Conservation (phyloP, 2,888 invertebrate genomes). For the Sicus ferrugineus region DNA sequence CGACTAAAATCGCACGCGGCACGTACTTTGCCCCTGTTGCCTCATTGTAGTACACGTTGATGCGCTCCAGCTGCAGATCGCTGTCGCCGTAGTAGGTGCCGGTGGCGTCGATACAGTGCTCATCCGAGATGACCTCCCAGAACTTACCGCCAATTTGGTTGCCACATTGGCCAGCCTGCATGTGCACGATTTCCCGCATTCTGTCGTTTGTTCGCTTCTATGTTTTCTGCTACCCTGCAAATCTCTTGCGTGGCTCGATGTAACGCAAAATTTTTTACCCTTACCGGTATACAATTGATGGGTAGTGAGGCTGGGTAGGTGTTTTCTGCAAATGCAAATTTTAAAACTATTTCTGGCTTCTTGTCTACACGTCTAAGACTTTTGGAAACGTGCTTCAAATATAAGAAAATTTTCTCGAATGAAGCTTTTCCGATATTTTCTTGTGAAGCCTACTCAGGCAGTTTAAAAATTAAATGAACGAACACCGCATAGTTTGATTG, state of each 20-base stretch:
- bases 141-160: conserved; percentile 97
- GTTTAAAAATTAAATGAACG: conserved; percentile 11
- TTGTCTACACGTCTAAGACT: conserved; percentile 37
- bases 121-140: conserved; percentile 97
- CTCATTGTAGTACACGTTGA: conserved; percentile 96
- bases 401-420: conserved; percentile 38
- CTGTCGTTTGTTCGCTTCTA: conserved; percentile 59
- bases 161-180: conserved; percentile 94
- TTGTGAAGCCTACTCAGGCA: conserved; percentile 24
- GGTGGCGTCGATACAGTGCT: conserved; percentile 92
- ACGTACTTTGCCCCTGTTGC: conserved; percentile 94
- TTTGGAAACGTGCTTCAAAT: conserved; percentile 38
- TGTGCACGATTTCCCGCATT: conserved; percentile 97
- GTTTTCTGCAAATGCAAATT: conserved; percentile 36
- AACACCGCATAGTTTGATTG: conserved; percentile 11
- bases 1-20: conserved; percentile 90
- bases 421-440: conserved; percentile 25
- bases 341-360: conserved; percentile 26
- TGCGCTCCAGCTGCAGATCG: conserved; percentile 91
- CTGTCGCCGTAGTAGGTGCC: conserved; percentile 91
- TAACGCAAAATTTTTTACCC: neutral
- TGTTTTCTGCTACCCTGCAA: too few relatives aligned
- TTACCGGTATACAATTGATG: neutral
- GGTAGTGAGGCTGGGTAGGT: conserved; percentile 18
- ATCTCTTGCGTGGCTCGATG: too few relatives aligned